These are phyloP conservation scores for Moxostoma hubbsi DNA, from an alignment of 2,797 vertebrate genomes.

Conservation along the genomic window DNA sequence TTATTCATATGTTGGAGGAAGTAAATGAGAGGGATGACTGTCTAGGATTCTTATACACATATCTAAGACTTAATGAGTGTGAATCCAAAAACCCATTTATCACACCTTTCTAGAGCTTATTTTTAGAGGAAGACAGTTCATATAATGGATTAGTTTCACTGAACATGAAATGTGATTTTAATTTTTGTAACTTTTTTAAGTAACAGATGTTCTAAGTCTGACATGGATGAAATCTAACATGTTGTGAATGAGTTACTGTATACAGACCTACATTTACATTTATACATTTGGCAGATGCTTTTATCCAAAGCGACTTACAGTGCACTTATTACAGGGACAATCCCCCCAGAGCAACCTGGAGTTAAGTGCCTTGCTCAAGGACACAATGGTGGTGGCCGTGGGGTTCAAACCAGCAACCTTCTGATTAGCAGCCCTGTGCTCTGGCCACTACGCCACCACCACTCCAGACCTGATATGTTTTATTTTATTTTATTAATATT, in stretches of 20 bases:
- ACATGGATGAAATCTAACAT: not conserved
- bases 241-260: not conserved
- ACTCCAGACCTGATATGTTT: not conserved
- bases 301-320: too few species aligned
- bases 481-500: too few species aligned
- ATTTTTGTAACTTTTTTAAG: not conserved
- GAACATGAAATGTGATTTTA: constrained; percentile 6
- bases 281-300: too few species aligned
- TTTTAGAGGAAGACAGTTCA: constrained; percentile 25
- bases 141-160: constrained; percentile 7
- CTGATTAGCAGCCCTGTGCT: too few species aligned
- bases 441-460: too few species aligned
- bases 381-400: too few species aligned
- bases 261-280: too few species aligned
- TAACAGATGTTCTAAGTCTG: not conserved
- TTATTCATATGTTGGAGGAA: constrained; percentile 26
- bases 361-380: too few species aligned
- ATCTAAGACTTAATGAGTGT: constrained; percentile 36
- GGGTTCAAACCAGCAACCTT: too few species aligned
- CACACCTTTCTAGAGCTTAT: constrained; percentile 26
- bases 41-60: constrained; percentile 36
- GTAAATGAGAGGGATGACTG: constrained; percentile 37
- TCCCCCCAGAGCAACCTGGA: too few species aligned
- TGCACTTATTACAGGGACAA: too few species aligned
- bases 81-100: constrained; percentile 32